Conservation (phyloP, 1,140 invertebrate genomes). For the Yoshiicerus persimilis region DNA sequence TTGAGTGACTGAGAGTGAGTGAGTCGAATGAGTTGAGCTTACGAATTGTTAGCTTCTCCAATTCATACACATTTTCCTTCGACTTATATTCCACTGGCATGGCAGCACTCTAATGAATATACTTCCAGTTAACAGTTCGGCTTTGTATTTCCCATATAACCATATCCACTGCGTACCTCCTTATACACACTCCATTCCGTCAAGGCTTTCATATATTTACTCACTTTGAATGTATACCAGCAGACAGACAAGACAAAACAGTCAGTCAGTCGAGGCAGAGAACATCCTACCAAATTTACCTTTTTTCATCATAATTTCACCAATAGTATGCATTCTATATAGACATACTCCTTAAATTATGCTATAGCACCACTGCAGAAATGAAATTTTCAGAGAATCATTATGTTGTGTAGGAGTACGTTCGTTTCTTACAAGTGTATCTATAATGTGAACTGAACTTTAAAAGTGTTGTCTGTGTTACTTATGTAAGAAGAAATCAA, state of each 20-base stretch:
- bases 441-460: no score
- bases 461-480: no score
- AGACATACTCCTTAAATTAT: no score
- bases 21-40: not conserved
- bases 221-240: not conserved
- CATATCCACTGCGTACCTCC: no score
- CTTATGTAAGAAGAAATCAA: no score
- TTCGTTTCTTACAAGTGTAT: no score
- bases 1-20: not conserved
- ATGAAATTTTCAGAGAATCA: no score
- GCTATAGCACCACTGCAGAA: no score
- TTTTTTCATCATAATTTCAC: not conserved
- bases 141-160: no score
- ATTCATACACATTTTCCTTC: not conserved
- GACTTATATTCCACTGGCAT: not conserved
- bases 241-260: not conserved
- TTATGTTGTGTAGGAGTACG: no score
- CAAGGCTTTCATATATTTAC: not conserved
- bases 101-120: not conserved
- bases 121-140: not conserved
- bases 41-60: not conserved
- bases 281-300: not conserved
- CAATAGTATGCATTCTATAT: no score
- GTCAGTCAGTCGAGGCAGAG: not conserved
- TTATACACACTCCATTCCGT: not conserved